Evolutionary conservation across 2,113 vertebrate genomes (phyloP).

Genomic region (Empidonax traillii): DNA sequence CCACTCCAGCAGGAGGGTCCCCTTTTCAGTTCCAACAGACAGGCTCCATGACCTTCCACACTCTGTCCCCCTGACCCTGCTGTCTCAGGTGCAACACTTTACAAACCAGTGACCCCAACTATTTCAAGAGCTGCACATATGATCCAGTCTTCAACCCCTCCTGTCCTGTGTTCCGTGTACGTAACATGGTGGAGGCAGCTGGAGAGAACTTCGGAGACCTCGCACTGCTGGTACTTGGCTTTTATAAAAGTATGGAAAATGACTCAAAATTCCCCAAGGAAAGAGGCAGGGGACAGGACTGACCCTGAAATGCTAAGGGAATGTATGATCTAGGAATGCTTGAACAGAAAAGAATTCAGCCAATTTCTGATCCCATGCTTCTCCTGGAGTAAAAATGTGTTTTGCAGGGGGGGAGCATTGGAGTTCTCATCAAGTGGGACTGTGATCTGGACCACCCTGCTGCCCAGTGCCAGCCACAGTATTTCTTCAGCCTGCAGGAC

Average conservation of each 20-base stretch:
- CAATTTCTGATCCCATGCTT: background rate
- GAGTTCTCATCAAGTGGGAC: slow-evolving; percentile 67
- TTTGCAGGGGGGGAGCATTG: slow-evolving; percentile 70
- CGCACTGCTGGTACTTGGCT: slow-evolving; percentile 53
- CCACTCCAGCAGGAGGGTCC: background rate
- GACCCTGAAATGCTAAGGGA: background rate
- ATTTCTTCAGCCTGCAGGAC: slow-evolving; percentile 73
- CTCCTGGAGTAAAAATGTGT: background rate
- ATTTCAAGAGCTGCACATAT: slow-evolving; percentile 73
- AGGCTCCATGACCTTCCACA: background rate
- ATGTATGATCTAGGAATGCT: background rate
- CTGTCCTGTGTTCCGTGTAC: slow-evolving; percentile 74
- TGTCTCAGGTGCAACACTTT: slow-evolving; percentile 67
- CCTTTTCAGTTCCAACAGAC: background rate
- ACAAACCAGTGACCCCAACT: slow-evolving; percentile 64
- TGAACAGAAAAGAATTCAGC: background rate
- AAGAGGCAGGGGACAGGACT: background rate
- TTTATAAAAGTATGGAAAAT: background rate
- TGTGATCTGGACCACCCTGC: slow-evolving; percentile 58
- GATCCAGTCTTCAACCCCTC: slow-evolving; percentile 45
- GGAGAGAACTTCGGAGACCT: slow-evolving; percentile 70
- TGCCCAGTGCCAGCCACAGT: slow-evolving; percentile 54
- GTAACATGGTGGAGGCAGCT: slow-evolving; percentile 65
- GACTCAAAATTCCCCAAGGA: background rate
- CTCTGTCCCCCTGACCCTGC: accelerated